Percentiles rank a stretch among this genome's conserved stretches.
Evolutionary conservation across 2,888 invertebrate species (phyloP).

Genomic region (Pterostichus niger): DNA sequence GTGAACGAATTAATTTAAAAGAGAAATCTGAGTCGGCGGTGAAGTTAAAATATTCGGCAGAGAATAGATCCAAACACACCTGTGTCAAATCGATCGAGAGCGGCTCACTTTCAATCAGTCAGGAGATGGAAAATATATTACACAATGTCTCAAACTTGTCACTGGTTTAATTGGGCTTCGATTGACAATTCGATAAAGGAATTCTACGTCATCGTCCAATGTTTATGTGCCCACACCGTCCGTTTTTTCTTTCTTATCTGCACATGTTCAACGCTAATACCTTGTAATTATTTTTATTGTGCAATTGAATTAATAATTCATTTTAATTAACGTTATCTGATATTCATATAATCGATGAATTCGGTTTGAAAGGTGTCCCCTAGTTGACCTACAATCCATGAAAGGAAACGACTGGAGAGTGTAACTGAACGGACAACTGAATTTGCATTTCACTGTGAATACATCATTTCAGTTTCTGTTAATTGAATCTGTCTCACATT

Average conservation of each 20-base stretch:
- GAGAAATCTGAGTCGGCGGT: conserved; percentile 1
- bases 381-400: conserved; percentile 45
- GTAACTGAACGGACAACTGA: not conserved
- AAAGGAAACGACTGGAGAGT: conserved; percentile 13
- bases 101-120: conserved; percentile 62
- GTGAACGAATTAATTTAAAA: conserved; percentile 41
- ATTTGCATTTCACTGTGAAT: conserved; percentile 40
- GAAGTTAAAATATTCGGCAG: not conserved
- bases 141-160: conserved; percentile 65
- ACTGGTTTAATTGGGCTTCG: conserved; percentile 61
- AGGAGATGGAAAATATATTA: conserved; percentile 64
- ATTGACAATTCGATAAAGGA: conserved; percentile 54
- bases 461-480: conserved; percentile 24
- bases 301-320: conserved; percentile 65
- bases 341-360: conserved; percentile 64
- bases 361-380: conserved; percentile 64
- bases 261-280: conserved; percentile 58
- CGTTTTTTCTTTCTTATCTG: conserved; percentile 49
- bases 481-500: conserved; percentile 31
- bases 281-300: conserved; percentile 66
- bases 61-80: conserved; percentile 9
- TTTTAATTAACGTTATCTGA: conserved; percentile 67
- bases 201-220: conserved; percentile 34
- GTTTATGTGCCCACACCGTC: conserved; percentile 33
- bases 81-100: conserved; percentile 12